phyloP scores from a whole-genome alignment of 2,797 vertebrate species.

The Gambelia wislizenii region DNA sequence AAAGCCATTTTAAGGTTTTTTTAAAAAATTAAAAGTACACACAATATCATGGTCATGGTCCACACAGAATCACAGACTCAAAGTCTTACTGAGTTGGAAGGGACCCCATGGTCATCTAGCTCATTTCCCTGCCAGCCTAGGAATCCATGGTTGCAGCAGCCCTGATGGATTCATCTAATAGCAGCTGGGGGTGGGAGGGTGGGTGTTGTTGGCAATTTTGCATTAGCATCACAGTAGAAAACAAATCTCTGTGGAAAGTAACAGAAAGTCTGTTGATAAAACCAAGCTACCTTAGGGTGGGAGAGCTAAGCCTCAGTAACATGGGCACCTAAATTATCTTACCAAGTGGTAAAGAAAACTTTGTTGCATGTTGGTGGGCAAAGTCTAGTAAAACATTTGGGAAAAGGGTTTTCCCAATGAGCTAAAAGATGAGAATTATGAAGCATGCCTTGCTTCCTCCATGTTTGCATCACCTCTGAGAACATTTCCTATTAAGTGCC shows the following conservation, averaged over 20 bases:
- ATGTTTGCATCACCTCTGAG: neutral
- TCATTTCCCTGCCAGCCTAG: no score
- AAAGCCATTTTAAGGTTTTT: neutral
- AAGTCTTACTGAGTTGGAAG: no score
- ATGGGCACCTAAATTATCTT: neutral
- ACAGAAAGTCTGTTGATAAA: neutral
- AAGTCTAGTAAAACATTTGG: neutral
- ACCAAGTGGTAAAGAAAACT: neutral
- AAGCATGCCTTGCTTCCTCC: neutral
- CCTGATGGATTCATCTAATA: no score
- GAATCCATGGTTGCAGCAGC: no score
- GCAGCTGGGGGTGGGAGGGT: no score
- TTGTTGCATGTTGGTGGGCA: no score
- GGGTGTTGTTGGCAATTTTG: no score
- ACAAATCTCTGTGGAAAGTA: neutral
- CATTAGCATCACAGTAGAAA: no score
- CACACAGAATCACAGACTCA: neutral
- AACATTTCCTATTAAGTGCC: slow-evolving; percentile 11
- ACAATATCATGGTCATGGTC: neutral
- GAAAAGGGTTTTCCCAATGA: no score
- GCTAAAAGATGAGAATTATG: no score
- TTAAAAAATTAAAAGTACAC: neutral
- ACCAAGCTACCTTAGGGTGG: neutral
- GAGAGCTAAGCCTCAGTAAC: neutral
- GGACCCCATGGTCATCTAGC: no score